These are phyloP conservation scores for Nebria salina DNA, from an alignment of 2,888 invertebrate genomes.

Conservation along the genomic window DNA sequence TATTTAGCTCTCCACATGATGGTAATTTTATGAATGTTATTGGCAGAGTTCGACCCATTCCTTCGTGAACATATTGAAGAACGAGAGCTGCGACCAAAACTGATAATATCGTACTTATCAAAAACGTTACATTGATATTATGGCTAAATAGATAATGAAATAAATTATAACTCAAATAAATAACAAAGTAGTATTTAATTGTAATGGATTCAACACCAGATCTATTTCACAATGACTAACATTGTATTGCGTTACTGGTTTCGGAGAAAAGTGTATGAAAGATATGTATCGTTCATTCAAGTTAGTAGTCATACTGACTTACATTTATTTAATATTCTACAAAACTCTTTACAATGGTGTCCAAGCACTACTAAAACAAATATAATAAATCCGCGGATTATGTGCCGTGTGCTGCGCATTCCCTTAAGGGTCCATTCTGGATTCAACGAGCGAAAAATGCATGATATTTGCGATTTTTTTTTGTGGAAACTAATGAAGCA, in stretches of 20 bases:
- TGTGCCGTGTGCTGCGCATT: no score
- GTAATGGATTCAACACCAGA: slow-evolving; percentile 52
- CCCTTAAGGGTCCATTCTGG: no score
- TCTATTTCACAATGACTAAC: slow-evolving; percentile 50
- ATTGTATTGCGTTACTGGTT: slow-evolving; percentile 50
- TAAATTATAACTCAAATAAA: slow-evolving; percentile 45
- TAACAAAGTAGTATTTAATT: slow-evolving; percentile 49
- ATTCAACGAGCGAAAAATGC: no score
- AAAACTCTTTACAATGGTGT: no score
- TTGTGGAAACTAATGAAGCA: no score
- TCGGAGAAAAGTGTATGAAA: no score
- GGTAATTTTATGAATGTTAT: slow-evolving; percentile 54
- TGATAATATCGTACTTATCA: slow-evolving; percentile 50
- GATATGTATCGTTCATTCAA: no score
- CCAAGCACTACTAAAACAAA: no score
- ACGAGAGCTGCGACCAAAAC: slow-evolving; percentile 51
- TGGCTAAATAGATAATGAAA: slow-evolving; percentile 48
- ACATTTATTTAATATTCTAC: no score
- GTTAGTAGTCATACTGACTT: no score
- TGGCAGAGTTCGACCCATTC: slow-evolving; percentile 55
- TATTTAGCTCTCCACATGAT: slow-evolving; percentile 50
- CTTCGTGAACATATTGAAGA: slow-evolving; percentile 51
- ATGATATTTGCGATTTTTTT: no score
- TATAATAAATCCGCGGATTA: no score
- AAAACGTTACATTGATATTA: slow-evolving; percentile 50